These are phyloP conservation scores for Paratilapia polleni DNA, from an alignment of 2,113 vertebrate species.

Conservation along the genomic window DNA sequence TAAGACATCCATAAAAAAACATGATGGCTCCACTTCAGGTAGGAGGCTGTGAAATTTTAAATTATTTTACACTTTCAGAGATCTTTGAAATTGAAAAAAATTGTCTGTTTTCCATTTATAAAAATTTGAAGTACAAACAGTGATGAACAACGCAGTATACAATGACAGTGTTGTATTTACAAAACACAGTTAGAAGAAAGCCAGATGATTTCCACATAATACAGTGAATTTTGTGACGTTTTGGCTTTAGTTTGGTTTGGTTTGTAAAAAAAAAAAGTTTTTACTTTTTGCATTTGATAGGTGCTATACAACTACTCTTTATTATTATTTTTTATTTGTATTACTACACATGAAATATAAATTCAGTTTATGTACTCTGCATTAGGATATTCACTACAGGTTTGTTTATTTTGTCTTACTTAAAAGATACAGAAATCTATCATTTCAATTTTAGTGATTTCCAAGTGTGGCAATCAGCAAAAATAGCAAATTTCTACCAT, in stretches of 20 bases:
- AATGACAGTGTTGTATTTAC: neutral
- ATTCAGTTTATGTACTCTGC: too few species aligned
- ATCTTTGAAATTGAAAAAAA: too few species aligned
- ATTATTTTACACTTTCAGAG: neutral
- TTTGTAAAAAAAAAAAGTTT: neutral
- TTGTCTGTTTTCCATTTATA: neutral
- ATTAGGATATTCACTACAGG: too few species aligned
- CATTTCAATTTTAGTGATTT: too few species aligned
- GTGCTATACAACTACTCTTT: neutral
- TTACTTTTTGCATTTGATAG: neutral
- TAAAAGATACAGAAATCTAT: too few species aligned
- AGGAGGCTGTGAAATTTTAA: conserved; percentile 2
- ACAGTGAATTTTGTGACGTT: neutral
- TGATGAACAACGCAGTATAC: neutral
- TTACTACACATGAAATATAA: too few species aligned
- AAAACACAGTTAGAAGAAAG: neutral
- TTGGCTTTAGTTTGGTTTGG: neutral
- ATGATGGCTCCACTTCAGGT: conserved; percentile 85
- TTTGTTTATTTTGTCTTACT: too few species aligned
- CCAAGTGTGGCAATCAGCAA: too few species aligned
- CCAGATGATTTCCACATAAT: neutral
- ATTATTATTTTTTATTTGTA: too few species aligned
- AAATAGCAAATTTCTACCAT: too few species aligned
- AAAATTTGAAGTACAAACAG: neutral
- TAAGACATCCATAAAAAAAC: conserved; percentile 85